Conservation (phyloP, 2,888 invertebrate species). For the Sinodicranocentrus sp. region DNA sequence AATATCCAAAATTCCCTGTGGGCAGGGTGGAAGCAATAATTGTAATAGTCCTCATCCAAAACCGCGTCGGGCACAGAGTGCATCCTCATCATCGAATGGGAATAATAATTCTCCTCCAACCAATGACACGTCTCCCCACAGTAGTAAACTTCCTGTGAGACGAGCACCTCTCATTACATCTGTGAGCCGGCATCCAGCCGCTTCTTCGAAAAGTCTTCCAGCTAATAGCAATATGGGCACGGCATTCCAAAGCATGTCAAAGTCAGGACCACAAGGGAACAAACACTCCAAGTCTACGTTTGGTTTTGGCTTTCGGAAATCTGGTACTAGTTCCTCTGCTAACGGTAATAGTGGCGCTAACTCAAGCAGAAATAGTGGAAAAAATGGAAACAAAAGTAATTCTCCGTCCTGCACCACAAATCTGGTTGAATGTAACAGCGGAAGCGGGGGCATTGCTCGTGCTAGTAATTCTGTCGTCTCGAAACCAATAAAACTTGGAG, state of each 20-base stretch:
- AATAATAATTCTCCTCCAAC: slow-evolving; percentile 20
- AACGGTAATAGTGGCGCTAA: slow-evolving; percentile 15
- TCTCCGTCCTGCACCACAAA: slow-evolving; percentile 43
- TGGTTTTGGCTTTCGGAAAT: slow-evolving; percentile 45
- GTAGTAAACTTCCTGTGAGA: slow-evolving; percentile 65
- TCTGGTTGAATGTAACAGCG: slow-evolving; percentile 29
- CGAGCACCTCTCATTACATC: slow-evolving; percentile 27
- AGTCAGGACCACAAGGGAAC: slow-evolving; percentile 43
- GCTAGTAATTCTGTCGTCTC: slow-evolving; percentile 37
- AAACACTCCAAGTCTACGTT: slow-evolving; percentile 62
- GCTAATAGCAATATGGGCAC: slow-evolving; percentile 51
- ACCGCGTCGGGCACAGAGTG: slow-evolving; percentile 28
- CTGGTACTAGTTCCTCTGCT: background rate
- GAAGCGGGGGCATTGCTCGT: background rate
- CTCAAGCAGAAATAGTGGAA: slow-evolving; percentile 16
- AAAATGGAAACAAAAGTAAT: background rate
- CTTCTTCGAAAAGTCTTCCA: slow-evolving; percentile 68
- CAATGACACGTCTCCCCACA: slow-evolving; percentile 17
- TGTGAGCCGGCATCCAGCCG: slow-evolving; percentile 56
- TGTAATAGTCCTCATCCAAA: slow-evolving; percentile 40
- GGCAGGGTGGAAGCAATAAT: slow-evolving; percentile 64
- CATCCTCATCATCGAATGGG: background rate
- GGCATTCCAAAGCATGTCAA: slow-evolving; percentile 53
- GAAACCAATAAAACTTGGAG: slow-evolving; percentile 55
- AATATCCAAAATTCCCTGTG: slow-evolving; percentile 55